phyloP scores from a whole-genome alignment of 2,113 vertebrate species.

The Isichthys henryi region DNA sequence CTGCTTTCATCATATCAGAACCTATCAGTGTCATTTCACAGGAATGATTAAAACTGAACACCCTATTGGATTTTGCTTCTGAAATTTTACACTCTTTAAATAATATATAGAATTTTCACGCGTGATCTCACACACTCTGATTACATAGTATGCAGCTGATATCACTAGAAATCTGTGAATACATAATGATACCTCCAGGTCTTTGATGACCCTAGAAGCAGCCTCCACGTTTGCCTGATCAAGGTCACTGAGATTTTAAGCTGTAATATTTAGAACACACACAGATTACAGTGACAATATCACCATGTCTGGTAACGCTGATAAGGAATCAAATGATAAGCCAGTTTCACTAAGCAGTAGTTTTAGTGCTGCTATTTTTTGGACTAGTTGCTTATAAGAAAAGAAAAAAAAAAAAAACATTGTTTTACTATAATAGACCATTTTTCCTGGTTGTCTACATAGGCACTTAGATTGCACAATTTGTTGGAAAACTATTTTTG shows the following conservation, averaged over 20 bases:
- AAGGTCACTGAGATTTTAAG: constrained; percentile 3
- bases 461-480: background rate
- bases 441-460: background rate
- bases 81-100: background rate
- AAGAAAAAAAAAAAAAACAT: background rate
- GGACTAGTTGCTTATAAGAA: background rate
- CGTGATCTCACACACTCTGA: background rate
- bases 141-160: background rate
- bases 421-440: background rate
- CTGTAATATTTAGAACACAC: background rate
- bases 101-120: background rate
- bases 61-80: background rate
- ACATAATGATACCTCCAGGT: background rate
- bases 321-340: background rate
- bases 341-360: constrained; percentile 14
- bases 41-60: background rate
- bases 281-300: background rate
- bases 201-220: background rate
- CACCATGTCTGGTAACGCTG: background rate
- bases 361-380: background rate
- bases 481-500: background rate
- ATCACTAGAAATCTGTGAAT: background rate
- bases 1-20: constrained; percentile 21
- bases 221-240: background rate
- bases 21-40: background rate